phyloP scores from a whole-genome alignment of 2,888 invertebrate genomes.

The Rhingia campestris region DNA sequence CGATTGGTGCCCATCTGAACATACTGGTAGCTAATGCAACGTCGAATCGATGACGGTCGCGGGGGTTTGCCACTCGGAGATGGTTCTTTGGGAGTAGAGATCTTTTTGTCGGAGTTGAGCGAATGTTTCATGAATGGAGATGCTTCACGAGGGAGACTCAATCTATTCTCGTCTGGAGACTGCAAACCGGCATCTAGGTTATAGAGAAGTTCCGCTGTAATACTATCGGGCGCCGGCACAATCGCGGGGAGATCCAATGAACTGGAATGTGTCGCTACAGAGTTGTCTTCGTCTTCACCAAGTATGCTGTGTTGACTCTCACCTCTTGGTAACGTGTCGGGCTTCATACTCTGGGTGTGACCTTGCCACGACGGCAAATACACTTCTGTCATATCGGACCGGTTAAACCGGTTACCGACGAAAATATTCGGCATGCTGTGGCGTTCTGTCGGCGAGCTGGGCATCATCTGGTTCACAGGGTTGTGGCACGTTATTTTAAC shows the following conservation, averaged over 20 bases:
- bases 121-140: conserved; percentile 84
- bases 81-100: conserved; percentile 62
- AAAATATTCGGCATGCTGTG: conserved; percentile 88
- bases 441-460: conserved; percentile 82
- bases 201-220: conserved; percentile 84
- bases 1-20: conserved; percentile 78
- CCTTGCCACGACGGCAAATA: conserved; percentile 84
- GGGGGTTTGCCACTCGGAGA: conserved; percentile 49
- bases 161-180: conserved; percentile 76
- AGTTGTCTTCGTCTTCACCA: conserved; percentile 75
- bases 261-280: conserved; percentile 84
- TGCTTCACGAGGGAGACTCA: conserved; percentile 77
- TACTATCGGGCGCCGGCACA: conserved; percentile 83
- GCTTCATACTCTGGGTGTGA: conserved; percentile 79
- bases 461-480: conserved; percentile 65
- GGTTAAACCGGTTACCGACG: conserved; percentile 85
- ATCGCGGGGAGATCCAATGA: conserved; percentile 84
- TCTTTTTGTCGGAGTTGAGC: conserved; percentile 85
- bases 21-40: conserved; percentile 84
- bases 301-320: conserved; percentile 36
- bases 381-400: conserved; percentile 84
- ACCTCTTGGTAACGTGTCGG: conserved; percentile 47
- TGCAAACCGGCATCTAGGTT: conserved; percentile 80
- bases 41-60: conserved; percentile 80
- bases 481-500: conserved; percentile 83